phyloP scores from a whole-genome alignment of 2,797 vertebrate genomes.

The Parambassis ranga region DNA sequence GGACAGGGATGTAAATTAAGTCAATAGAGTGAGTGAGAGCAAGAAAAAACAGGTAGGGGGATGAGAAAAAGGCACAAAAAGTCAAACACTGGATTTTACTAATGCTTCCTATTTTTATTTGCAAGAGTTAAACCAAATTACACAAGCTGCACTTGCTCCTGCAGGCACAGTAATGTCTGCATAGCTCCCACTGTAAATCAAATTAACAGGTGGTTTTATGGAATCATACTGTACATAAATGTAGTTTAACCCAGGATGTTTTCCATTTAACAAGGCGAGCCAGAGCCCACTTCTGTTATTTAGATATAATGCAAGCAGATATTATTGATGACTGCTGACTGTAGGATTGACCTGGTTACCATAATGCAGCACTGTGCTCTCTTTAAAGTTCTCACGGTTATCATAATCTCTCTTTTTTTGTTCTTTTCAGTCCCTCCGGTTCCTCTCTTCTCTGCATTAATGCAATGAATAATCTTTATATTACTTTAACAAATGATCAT shows the following conservation, averaged over 20 bases:
- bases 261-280: conserved; percentile 49
- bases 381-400: conserved; percentile 47
- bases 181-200: conserved; percentile 24
- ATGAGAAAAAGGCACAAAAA: background rate
- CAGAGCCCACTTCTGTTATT: conserved; percentile 59
- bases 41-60: background rate
- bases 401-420: conserved; percentile 11
- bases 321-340: conserved; percentile 51
- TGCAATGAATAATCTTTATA: background rate
- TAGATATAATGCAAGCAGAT: conserved; percentile 63
- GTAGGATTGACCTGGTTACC: conserved; percentile 62
- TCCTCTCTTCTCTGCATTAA: background rate
- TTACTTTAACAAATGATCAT: conserved; percentile 21
- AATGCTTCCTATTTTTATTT: too few relatives aligned
- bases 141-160: background rate
- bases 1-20: background rate
- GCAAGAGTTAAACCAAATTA: background rate
- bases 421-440: background rate
- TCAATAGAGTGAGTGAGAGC: background rate
- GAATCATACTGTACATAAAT: conserved; percentile 40
- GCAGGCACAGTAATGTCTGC: conserved; percentile 1
- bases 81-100: background rate
- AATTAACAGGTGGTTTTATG: conserved; percentile 48
- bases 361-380: conserved; percentile 42
- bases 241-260: conserved; percentile 53